A percentile compares a stretch with the other conserved stretches of the same genome.
Evolutionary conservation across 92 coral and sea anemone genomes (phyloP).

Genomic region (Siderastrea radians): DNA sequence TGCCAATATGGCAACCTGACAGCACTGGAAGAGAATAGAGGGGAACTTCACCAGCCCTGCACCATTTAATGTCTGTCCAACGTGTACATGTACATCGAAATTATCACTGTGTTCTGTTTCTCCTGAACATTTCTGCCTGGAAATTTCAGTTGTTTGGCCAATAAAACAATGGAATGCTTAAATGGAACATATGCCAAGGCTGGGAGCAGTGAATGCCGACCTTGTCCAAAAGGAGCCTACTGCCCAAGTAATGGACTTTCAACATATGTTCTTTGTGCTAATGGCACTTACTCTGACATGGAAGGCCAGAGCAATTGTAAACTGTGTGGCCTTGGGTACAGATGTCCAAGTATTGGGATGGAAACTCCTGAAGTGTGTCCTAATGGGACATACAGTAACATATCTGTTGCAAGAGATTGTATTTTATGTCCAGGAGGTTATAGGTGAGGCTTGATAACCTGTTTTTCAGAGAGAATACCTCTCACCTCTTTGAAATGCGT

Average conservation of each 20-base stretch:
- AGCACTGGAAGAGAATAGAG: neutral
- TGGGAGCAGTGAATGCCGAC: slow-evolving; percentile 65
- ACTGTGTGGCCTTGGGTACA: slow-evolving; percentile 78
- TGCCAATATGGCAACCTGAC: too few relatives aligned
- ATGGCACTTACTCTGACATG: slow-evolving; percentile 78
- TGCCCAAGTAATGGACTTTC: slow-evolving; percentile 75
- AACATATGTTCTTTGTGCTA: slow-evolving; percentile 71
- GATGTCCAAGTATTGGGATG: slow-evolving; percentile 74
- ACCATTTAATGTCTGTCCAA: neutral
- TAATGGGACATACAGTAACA: slow-evolving; percentile 75
- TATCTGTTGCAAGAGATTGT: slow-evolving; percentile 67
- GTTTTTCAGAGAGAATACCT: neutral
- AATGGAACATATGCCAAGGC: slow-evolving; percentile 69
- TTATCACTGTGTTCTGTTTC: slow-evolving; percentile 1
- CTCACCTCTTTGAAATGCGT: neutral
- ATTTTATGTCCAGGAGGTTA: slow-evolving; percentile 80
- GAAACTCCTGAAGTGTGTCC: slow-evolving; percentile 78
- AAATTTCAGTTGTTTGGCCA: slow-evolving; percentile 73
- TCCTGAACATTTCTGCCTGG: slow-evolving; percentile 3
- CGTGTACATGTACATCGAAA: neutral
- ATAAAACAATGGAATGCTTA: slow-evolving; percentile 63
- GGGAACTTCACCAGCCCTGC: neutral
- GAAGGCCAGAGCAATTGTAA: slow-evolving; percentile 54
- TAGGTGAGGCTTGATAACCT: slow-evolving; percentile 51
- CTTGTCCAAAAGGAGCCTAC: slow-evolving; percentile 84